Conservation (phyloP, 2,113 vertebrate species). For the Sapayoa aenigma region DNA sequence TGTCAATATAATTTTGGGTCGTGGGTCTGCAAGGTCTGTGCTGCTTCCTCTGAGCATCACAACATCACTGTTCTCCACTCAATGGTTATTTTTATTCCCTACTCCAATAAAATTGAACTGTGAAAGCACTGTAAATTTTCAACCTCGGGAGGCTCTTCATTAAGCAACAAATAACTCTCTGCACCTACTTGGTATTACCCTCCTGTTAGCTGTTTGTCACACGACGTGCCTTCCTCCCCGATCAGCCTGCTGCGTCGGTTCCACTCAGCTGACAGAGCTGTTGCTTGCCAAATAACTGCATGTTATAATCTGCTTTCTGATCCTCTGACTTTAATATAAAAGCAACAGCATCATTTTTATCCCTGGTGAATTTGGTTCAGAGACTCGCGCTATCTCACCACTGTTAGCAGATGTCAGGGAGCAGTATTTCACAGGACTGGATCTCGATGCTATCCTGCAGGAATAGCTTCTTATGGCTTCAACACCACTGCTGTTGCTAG, state of each 20-base stretch:
- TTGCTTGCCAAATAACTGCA: background rate
- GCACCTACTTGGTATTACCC: background rate
- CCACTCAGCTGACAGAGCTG: background rate
- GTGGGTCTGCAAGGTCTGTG: background rate
- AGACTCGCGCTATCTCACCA: rapidly evolving
- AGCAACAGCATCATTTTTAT: background rate
- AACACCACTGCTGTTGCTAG: background rate
- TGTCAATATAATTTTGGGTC: background rate
- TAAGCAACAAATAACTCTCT: conserved; percentile 26
- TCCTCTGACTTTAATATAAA: background rate
- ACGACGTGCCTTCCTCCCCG: background rate
- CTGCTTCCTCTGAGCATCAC: background rate
- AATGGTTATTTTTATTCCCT: background rate
- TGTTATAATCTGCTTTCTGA: background rate
- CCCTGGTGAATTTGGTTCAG: background rate
- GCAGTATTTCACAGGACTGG: background rate
- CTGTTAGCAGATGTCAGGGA: background rate
- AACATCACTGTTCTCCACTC: rapidly evolving
- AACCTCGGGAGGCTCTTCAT: conserved; percentile 22
- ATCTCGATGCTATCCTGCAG: rapidly evolving
- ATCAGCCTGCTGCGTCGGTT: background rate
- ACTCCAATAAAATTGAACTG: background rate
- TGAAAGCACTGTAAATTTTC: conserved; percentile 7
- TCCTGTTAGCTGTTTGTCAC: conserved; percentile 10
- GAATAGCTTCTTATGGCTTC: background rate